Conservation (phyloP, 2,888 invertebrate species). For the Tinea semifulvella region DNA sequence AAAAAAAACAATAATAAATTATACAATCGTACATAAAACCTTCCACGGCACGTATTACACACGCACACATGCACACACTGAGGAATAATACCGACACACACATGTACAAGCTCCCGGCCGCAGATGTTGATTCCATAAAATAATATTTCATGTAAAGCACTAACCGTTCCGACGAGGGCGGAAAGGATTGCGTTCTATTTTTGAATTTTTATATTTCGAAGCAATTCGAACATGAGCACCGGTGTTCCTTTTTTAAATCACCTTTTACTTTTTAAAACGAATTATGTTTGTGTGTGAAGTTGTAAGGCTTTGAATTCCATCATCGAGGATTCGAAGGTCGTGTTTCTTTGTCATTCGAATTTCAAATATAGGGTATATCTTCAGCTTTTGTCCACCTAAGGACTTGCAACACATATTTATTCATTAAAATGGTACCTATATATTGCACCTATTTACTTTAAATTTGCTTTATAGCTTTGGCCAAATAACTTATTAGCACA, state of each 20-base stretch:
- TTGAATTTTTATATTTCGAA: constrained; percentile 57
- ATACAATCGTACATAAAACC: constrained; percentile 38
- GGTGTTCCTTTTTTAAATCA: constrained; percentile 14
- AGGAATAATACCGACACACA: constrained; percentile 38
- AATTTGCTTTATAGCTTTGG: too few relatives aligned
- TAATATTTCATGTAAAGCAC: constrained; percentile 67
- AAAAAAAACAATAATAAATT: background rate
- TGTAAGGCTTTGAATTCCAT: too few relatives aligned
- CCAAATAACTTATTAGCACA: too few relatives aligned
- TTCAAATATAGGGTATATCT: too few relatives aligned
- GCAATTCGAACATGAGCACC: constrained; percentile 35
- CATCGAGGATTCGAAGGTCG: too few relatives aligned
- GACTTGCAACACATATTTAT: too few relatives aligned
- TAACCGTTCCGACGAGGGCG: constrained; percentile 59
- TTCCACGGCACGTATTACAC: constrained; percentile 11
- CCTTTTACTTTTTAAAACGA: too few relatives aligned
- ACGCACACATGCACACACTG: constrained; percentile 22
- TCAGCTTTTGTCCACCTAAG: too few relatives aligned
- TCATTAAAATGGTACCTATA: too few relatives aligned
- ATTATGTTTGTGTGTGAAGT: too few relatives aligned
- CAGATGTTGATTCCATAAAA: constrained; percentile 68
- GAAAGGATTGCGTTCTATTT: constrained; percentile 66
- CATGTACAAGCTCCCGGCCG: constrained; percentile 33
- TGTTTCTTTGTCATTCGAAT: too few relatives aligned
- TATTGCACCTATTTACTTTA: too few relatives aligned